Percentiles rank a stretch among this genome's conserved stretches.
Evolutionary conservation across 2,888 invertebrate genomes (phyloP).

Genomic region (Cerceris rybyensis): DNA sequence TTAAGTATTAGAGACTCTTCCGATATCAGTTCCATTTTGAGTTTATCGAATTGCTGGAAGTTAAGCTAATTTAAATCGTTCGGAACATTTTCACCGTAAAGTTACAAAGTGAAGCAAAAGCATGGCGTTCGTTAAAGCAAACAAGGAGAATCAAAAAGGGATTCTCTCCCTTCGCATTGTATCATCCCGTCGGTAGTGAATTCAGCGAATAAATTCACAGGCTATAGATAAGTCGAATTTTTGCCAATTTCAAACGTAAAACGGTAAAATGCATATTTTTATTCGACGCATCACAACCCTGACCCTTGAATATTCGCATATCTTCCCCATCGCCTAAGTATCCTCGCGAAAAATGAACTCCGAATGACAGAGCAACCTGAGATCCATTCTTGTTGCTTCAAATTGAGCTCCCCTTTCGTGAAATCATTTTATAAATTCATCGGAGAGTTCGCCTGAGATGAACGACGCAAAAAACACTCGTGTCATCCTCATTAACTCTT

Average conservation of each 20-base stretch:
- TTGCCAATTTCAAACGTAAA: neutral
- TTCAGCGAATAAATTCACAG: neutral
- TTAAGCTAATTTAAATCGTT: too few relatives aligned
- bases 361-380: slow-evolving; percentile 65
- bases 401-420: slow-evolving; percentile 30
- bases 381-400: slow-evolving; percentile 46
- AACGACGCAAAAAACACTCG: neutral
- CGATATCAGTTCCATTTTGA: too few relatives aligned
- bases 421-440: slow-evolving; percentile 69
- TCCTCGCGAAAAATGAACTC: slow-evolving; percentile 70
- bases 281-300: slow-evolving; percentile 9
- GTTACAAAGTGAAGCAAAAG: too few relatives aligned
- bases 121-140: too few relatives aligned
- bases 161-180: too few relatives aligned
- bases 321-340: slow-evolving; percentile 38
- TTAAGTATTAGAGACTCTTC: too few relatives aligned
- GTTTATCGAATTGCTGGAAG: too few relatives aligned
- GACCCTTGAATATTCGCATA: slow-evolving; percentile 19
- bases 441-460: slow-evolving; percentile 56
- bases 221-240: neutral
- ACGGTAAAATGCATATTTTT: slow-evolving; percentile 6
- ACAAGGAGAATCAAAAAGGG: too few relatives aligned
- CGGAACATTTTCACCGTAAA: too few relatives aligned
- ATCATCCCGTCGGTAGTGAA: neutral
- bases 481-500: neutral